Conservation (phyloP, 64 coral and sea anemone species). For the Exaiptasia diaphana region DNA sequence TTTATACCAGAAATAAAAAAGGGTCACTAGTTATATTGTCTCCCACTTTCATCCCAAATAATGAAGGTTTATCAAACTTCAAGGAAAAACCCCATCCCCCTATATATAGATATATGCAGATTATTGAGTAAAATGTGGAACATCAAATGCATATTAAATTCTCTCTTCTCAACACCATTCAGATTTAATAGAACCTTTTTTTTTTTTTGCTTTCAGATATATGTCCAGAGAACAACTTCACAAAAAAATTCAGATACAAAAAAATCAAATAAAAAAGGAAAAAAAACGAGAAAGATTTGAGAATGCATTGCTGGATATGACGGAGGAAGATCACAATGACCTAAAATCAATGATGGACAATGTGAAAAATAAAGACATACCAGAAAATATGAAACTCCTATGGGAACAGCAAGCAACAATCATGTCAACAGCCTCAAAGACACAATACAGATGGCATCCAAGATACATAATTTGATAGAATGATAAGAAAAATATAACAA, state of each 20-base stretch:
- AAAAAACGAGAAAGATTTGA: neutral
- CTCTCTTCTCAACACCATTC: no score
- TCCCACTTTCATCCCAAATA: neutral
- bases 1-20: neutral
- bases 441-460: conserved; percentile 7
- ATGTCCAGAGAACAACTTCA: neutral
- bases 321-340: neutral
- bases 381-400: neutral
- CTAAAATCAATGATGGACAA: neutral
- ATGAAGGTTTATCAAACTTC: neutral
- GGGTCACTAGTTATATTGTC: neutral
- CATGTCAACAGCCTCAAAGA: neutral
- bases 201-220: neutral
- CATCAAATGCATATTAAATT: neutral
- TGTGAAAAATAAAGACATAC: neutral
- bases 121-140: neutral
- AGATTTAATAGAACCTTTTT: no score
- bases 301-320: neutral
- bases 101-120: neutral
- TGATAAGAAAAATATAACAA: neutral
- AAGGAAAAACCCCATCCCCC: neutral
- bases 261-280: neutral
- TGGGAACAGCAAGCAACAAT: neutral
- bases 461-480: neutral
- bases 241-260: neutral